Base-by-base conservation (phyloP, 1,140 invertebrate species). In the Callitettix versicolor region DNA sequence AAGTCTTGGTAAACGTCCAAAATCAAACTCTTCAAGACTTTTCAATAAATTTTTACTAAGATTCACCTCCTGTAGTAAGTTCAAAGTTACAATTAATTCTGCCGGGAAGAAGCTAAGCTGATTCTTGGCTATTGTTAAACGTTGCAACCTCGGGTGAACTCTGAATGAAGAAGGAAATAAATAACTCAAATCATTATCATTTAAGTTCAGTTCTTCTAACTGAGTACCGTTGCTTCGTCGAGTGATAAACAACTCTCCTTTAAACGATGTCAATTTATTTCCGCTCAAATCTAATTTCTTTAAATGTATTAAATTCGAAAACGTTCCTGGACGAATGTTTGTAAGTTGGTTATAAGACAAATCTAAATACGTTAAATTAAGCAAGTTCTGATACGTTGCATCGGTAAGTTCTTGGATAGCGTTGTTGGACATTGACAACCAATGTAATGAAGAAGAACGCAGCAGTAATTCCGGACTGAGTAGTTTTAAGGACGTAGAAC, bases 31-130 rank as follows among this genome's bases (percentile, higher is more conserved):
- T 53, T 86, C 84, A 6, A 95, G 73, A 15, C 76, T 80, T 65
- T 83, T 84, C 17, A 94, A 68, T 52, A 77, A 74, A 67, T 94
- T 94, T 0, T 75, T 67, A 1, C 82, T 82, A n/a, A 94, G 70
- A 65, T 89, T 80, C 0, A 95, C 69, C 46, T 73, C 68, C 64
- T 87, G 79, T 22, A 93, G 68, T 63, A 81, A 86, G 65, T 87
- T 61, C 41, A 71, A 50, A 22, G 58, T 61, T n/a, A 79, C 78
- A 52, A 91, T 80, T 36, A 89, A 74, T 67, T 91, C 87, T 11
- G 85, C 82, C 0, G 86, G 85, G 68, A 91, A 91, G 64, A 85
- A 83, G 53, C 80, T 82, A 58, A 92, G 85, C 65, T 83, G 79
- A 68, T 93, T 93, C 42, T 79, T 73, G 0, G 76, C 71, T 0